phyloP scores from a whole-genome alignment of 2,888 invertebrate genomes.

The Phytoseiulus persimilis region DNA sequence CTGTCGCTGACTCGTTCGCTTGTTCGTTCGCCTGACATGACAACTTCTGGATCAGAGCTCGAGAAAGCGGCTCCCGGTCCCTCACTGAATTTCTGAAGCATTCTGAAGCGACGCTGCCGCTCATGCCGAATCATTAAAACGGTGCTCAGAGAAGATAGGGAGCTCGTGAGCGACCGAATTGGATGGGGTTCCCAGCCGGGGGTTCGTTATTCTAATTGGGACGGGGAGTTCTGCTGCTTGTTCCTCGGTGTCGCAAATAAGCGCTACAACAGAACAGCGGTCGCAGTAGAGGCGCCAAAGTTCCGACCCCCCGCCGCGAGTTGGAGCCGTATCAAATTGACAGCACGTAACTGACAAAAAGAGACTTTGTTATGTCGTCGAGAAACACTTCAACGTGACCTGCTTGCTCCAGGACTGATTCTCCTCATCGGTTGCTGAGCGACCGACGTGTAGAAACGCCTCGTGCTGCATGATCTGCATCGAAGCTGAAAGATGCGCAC shows the following conservation, averaged over 20 bases:
- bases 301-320: not conserved
- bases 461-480: no score
- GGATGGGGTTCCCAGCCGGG: not conserved
- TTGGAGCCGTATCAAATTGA: not conserved
- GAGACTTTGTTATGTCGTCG: not conserved
- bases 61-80: not conserved
- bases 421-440: not conserved
- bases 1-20: not conserved
- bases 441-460: not conserved
- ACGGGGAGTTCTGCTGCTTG: not conserved
- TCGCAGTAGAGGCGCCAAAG: not conserved
- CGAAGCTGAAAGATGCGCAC: no score
- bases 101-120: not conserved
- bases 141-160: not conserved
- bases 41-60: not conserved
- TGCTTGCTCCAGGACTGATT: not conserved
- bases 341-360: conserved; percentile 5
- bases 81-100: not conserved
- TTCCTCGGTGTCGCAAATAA: not conserved
- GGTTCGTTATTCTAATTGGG: not conserved
- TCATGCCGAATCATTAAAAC: not conserved
- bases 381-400: not conserved
- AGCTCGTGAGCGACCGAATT: not conserved
- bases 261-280: not conserved
- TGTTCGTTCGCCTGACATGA: not conserved